Conservation (phyloP, 2,113 vertebrate species). For the Symphodus melops region DNA sequence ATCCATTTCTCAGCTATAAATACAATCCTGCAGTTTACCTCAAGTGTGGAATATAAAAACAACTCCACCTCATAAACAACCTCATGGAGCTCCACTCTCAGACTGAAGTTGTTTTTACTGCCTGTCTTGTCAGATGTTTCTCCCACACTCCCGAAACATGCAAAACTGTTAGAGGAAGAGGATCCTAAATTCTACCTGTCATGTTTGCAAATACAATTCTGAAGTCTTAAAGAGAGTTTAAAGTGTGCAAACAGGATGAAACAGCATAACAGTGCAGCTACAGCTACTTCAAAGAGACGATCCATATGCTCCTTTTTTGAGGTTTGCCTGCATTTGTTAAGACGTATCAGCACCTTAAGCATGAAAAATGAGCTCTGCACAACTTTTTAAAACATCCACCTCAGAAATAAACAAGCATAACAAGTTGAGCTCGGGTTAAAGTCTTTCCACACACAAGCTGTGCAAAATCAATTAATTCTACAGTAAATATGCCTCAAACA, state of each 20-base stretch:
- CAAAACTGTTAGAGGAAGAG: not conserved
- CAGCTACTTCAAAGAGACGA: constrained; percentile 17
- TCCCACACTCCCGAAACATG: not conserved
- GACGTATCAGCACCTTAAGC: not conserved
- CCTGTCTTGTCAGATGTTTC: not conserved
- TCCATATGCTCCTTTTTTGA: not conserved
- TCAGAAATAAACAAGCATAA: constrained; percentile 15
- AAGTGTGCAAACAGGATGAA: constrained; percentile 29
- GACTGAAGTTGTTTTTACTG: not conserved
- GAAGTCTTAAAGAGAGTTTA: constrained; percentile 2
- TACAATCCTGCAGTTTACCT: not conserved
- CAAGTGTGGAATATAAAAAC: not conserved
- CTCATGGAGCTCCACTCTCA: not conserved
- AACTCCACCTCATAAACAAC: not conserved
- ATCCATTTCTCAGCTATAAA: not conserved
- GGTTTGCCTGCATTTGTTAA: constrained; percentile 26
- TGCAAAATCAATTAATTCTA: not conserved
- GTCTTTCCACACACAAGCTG: constrained; percentile 2
- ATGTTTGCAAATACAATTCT: not conserved
- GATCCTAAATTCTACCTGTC: constrained; percentile 1
- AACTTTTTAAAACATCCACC: constrained; percentile 1
- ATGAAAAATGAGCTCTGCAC: constrained; percentile 10
- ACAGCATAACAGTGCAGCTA: constrained; percentile 2
- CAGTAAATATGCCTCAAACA: constrained; percentile 1
- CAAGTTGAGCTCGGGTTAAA: constrained; percentile 12